Base-by-base conservation (phyloP, 2,113 vertebrate species). In the Aptenodytes forsteri region DNA sequence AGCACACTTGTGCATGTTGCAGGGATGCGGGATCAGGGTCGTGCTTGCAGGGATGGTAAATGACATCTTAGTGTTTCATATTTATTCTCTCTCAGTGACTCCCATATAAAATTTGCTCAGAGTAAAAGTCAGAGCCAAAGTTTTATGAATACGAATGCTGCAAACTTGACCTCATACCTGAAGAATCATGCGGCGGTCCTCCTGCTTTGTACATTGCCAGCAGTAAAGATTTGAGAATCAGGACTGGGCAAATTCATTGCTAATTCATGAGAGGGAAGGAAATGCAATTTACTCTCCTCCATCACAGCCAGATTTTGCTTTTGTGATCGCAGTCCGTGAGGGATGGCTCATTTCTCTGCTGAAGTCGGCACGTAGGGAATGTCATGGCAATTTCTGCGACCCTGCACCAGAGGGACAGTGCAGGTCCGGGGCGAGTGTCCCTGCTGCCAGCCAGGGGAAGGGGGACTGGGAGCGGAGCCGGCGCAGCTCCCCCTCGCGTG, bases 401-500 rank as follows among this genome's bases (percentile, higher is more conserved):
- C 25, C 32, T 0, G 3, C n/a, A 50, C 47, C 32, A 9, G 50
- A 18, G 34, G 55, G 46, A 36, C 27, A 4, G 27, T 1, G 19
- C 0, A 1, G 44, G 9, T 5, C 29, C 0, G 6, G 50, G 42
- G 15, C 6, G 4, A 27, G 30, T 1, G 19, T 40, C 32, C 52
- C 61, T 10, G 44, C 32, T 40, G 23, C 66, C n/a, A 38, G 6
- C 13, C 32, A 2, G 62, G 14, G 42, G 10, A 23, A 20, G 1
- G 32, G 29, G 20, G 23, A 40, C 62, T 6, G 5, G 52, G 44
- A 36, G 23, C 0, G 19, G 34, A 36, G 6, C 40, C 3, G 2
- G 25, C 3, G 1, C n/a, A 23, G 75, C 23, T 47, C 46, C 55
- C 5, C 1, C 18, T 44, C 3, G 0, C 0, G 1, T 4, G 1